Base-by-base conservation (phyloP, 2,113 vertebrate genomes). In the Apus apus region DNA sequence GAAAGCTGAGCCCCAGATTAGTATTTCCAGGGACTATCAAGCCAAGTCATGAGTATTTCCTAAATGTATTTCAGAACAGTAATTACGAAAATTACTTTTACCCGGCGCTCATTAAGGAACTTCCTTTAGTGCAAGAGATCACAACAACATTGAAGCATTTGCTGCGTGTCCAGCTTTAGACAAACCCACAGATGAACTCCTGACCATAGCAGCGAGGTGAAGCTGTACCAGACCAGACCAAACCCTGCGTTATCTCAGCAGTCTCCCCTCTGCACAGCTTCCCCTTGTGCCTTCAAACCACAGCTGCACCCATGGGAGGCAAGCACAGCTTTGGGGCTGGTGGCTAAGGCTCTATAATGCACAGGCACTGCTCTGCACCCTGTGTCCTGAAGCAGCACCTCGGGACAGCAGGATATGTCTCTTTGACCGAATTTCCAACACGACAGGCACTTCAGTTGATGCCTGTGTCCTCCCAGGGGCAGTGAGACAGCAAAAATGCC, bases 291-390 rank as follows among this genome's bases (percentile, higher is more conserved):
- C 64, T 70, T 8, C 64, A 10, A 36, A 89, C 18, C 8, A 43
- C n/a, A 4, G 13, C 8, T 0, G 23, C 32, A 3, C 26, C 29
- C 6, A 1, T 30, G 11, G 20, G 40, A 48, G 6, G 18, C 1
- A 8, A 64, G 15, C 2, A 0, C 3, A 1, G 25, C 8, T 21
- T 2, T 18, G 22, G 19, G 56, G 34, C 34, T 61, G 32, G 4
- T 26, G 13, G 1, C 8, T 10, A 9, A 13, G 20, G 4, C 57
- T 9, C 1, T 11, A 7, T 8, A 1, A 61, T 18, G 40, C 4
- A 9, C 25, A 64, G 87, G 23, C 25, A 15, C 48, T 72, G 14
- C 73, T 54, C 73, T 3, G 25, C 22, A 14, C 18, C 25, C 12
- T 58, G 20, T 7, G 14, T 3, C 57, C 87, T 7, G 12, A 15